phyloP scores from a whole-genome alignment of 2,797 vertebrate species.

The Tapera naevia region DNA sequence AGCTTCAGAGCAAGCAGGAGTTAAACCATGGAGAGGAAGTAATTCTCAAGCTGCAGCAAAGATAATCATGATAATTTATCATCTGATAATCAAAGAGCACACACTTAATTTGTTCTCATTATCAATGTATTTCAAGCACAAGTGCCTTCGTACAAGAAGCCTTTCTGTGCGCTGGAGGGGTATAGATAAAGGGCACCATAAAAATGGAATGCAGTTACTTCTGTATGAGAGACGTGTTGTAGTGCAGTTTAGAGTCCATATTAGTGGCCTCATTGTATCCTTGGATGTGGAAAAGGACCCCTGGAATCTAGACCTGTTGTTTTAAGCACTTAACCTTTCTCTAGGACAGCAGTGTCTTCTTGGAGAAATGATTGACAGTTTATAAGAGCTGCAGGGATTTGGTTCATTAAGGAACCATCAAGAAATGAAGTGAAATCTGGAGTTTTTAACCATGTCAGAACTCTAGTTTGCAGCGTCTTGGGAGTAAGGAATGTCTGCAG shows the following conservation, averaged over 20 bases:
- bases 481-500: not conserved
- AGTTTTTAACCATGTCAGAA: slow-evolving; percentile 20
- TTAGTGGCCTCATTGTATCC: not conserved
- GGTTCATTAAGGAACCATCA: slow-evolving; percentile 5
- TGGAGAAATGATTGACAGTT: slow-evolving; percentile 54
- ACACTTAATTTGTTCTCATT: slow-evolving; percentile 70
- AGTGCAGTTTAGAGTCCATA: not conserved
- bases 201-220: not conserved
- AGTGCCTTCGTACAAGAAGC: slow-evolving; percentile 32
- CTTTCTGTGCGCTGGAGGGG: not conserved
- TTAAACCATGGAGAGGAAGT: slow-evolving; percentile 62
- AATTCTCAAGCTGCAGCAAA: slow-evolving; percentile 55
- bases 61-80: slow-evolving; percentile 70
- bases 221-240: not conserved
- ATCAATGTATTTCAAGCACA: slow-evolving; percentile 68
- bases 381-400: not conserved
- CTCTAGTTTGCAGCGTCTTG: not conserved
- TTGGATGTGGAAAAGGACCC: not conserved
- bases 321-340: not conserved
- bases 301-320: not conserved
- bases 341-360: not conserved
- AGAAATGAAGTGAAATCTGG: slow-evolving; percentile 12
- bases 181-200: not conserved
- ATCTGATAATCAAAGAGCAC: slow-evolving; percentile 68
- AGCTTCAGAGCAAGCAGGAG: slow-evolving; percentile 43